Percentiles rank a stretch among this genome's conserved stretches.
Conservation (phyloP, 2,797 vertebrate species). For the Cyclura pinguis region DNA sequence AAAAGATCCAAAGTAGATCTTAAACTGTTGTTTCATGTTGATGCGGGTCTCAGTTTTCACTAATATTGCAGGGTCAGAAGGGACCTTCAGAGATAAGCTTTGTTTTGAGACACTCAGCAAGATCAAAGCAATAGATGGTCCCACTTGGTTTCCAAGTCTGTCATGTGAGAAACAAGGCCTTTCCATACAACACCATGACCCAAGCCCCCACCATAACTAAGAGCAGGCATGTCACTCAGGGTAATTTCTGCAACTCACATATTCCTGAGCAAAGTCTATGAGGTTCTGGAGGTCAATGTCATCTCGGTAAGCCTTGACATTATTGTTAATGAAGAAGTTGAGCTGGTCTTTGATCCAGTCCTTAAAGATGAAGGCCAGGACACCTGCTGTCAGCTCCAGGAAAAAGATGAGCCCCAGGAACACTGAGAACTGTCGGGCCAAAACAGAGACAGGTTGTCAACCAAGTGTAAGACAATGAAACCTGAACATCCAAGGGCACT, state of each 20-base stretch:
- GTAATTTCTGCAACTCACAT: slow-evolving; percentile 82
- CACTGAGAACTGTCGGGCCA: slow-evolving; percentile 87
- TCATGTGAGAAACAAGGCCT: background rate
- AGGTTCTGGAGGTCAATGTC: slow-evolving; percentile 96
- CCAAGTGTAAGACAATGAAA: background rate
- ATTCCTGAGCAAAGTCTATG: slow-evolving; percentile 96
- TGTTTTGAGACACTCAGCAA: background rate
- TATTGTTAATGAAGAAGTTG: slow-evolving; percentile 95
- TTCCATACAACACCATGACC: background rate
- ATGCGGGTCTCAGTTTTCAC: too few species aligned
- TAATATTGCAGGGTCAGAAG: background rate
- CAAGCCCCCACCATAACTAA: background rate
- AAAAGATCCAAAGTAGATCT: background rate
- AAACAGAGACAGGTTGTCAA: background rate
- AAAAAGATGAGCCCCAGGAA: slow-evolving; percentile 96
- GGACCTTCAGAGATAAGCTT: background rate
- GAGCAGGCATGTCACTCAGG: background rate
- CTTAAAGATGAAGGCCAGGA: slow-evolving; percentile 94
- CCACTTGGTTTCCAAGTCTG: background rate
- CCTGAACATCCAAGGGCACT: background rate
- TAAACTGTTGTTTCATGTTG: background rate
- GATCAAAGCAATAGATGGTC: background rate
- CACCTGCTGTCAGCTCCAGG: slow-evolving; percentile 91
- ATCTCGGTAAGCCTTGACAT: slow-evolving; percentile 94
- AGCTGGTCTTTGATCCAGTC: slow-evolving; percentile 97